Base-by-base conservation (phyloP, 2,797 vertebrate genomes). In the Diglossa cyanea region DNA sequence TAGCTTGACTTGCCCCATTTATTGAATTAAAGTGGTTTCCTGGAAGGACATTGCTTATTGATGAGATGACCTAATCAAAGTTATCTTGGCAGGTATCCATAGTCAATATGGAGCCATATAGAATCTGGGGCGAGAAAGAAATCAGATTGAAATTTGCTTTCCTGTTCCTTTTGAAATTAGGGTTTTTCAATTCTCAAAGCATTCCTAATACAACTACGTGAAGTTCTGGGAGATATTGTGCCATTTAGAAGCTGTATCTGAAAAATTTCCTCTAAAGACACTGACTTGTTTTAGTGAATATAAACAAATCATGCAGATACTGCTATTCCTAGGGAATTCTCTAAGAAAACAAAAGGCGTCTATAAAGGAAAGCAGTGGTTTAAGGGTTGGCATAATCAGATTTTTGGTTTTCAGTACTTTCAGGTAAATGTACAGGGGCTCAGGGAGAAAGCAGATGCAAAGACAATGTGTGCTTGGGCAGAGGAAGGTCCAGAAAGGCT, bases 21-120 rank as follows among this genome's bases (percentile, higher is more conserved):
- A 96, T 93, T 94, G 90, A 96, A 95, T 95, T 79, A 84, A 97
- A 96, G 94, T 90, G 76, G 53, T 94, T 96, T 97, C 97, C 91
- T 93, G 93, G 87, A 97, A 96, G 93, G 83, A 91, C 78, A 33
- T 79, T 75, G 26, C 86, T 97, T 96, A 93, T 71, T 83, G 94
- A 97, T 72, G 65, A 91, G 70, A 94, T 83, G 76, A 95, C 67
- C 85, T 96, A 95, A 70, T 39, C 77, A 79, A 75, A 80, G 11
- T 82, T 80, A 66, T 35, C 80, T 87, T 97, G 94, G 91, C 83
- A 88, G 40, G 60, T 87, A 83, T 90, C 83, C 75, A 82, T 13
- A 58, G 71, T 81, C 70, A 78, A 80, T 76, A 91, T 5, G 15
- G 33, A 91, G 17, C 23, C 21, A 39, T 76, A 60, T 0, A 67